Base-by-base conservation (phyloP, 2,113 vertebrate species). In the Apodemus speciosus region DNA sequence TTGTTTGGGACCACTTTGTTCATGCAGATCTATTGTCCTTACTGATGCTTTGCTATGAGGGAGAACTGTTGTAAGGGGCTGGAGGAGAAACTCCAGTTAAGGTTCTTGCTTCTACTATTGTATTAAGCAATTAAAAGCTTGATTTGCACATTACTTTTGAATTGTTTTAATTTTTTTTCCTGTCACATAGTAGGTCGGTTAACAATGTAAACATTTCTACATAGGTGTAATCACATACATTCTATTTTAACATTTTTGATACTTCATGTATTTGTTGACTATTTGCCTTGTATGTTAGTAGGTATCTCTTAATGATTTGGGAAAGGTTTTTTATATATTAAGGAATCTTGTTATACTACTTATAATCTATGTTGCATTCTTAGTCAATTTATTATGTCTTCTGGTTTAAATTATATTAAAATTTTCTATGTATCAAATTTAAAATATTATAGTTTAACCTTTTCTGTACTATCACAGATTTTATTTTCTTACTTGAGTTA, bases 251-350 rank as follows among this genome's bases (percentile, higher is more conserved):
- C 72, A 56, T 16, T 72, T 88, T 77, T 43, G 30, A 32, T 76
- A 73, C 38, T 79, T 90, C 76, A 6, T 60, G 7, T 79, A 6
- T 62, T 84, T 79, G 30, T 58, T 69, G 56, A 69, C 7, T 88
- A 56, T 75, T 89, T 66, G 25, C 58, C 83, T 88, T 77, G 6
- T 68, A 4, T 10, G 56, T 38, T 91, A 81, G 53, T 89, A 86
- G n/a, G 75, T 62, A 84, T 90, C 83, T 93, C 9, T 91, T 89
- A 56, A 30, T 95, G 46, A 89, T 87, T 83, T 87, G 84, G 40
- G 79, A 93, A 81, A 51, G 21, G 51, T 60, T 21, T 53, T 91
- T 93, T 75, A 75, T 81, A 49, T 76, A 66, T n/a, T 92, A 87
- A 86, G 58, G 15, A 85, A 80, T 53, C 73, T 66, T 32, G 30